Conservation (phyloP, 2,113 vertebrate genomes). For the Amblyopsis rosae region DNA sequence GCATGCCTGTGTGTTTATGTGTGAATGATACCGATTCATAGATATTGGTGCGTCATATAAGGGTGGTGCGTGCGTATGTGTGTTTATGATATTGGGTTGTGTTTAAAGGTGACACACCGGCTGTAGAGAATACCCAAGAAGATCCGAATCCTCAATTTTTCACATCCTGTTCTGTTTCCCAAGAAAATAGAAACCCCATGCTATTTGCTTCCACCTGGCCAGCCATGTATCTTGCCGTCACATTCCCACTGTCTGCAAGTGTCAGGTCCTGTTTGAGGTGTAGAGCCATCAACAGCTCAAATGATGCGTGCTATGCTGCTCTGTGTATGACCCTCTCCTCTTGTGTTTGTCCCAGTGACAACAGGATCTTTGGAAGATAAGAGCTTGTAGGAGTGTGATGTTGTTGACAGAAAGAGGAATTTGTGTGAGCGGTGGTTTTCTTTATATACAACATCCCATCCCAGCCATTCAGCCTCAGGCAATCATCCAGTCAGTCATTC, state of each 20-base stretch:
- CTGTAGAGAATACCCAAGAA: background rate
- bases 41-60: constrained; percentile 1
- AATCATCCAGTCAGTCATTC: too few relatives aligned
- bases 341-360: constrained; percentile 16
- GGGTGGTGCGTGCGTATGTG: background rate
- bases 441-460: background rate
- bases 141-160: background rate
- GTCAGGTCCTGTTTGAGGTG: constrained; percentile 27
- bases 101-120: constrained; percentile 4
- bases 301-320: background rate
- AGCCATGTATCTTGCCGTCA: constrained; percentile 19
- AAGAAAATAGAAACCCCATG: constrained; percentile 6
- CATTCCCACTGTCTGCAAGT: constrained; percentile 14
- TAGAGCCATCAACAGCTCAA: constrained; percentile 5
- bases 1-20: background rate
- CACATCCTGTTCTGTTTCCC: constrained; percentile 7
- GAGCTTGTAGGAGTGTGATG: constrained; percentile 9
- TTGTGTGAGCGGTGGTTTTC: constrained; percentile 20
- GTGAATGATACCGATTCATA: background rate
- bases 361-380: background rate
- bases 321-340: background rate
- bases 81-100: constrained; percentile 2
- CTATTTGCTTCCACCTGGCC: background rate
- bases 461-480: background rate
- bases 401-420: constrained; percentile 12